Evolutionary conservation across 2,888 invertebrate species (phyloP), one percentile per base, ranked within the genome.

Genomic region (Maniola hyperantus): DNA sequence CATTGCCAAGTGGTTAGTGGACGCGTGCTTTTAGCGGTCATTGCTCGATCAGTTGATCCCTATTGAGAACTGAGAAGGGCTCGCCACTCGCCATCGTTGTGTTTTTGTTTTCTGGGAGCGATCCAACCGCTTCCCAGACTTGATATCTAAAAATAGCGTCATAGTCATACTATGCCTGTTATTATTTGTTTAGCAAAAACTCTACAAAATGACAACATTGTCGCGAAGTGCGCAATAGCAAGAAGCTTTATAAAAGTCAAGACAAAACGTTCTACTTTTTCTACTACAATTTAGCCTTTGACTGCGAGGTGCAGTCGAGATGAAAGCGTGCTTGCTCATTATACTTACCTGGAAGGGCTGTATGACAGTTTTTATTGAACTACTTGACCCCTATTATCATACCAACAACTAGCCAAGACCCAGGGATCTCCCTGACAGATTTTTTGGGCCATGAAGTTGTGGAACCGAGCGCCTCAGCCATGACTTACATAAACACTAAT

Each of bases 81-180:
- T 77, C 68, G 72, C 73, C 65, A 80, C 76, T 77, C 67, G 72
- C 73, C 65, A 66, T n/a, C n/a, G 62, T 69, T 71, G 70, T 74
- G 70, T 69, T 73, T 68, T 70, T 68, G 57, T 70, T 71, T 77
- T 76, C 79, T 84, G 84, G 84, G 79, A 70, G 78, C 73, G 71
- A 77, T 84, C 84, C 84, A 84, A 84, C 73, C 75, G 74, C 77
- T 80, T 78, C 78, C 77, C 77, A 77, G 76, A 77, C 68, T 73
- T 69, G 36, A 71, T 77, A 54, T 65, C 60, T 85, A 85, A 76
- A 81, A 77, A 76, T 81, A 83, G 79, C 59, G 26, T 44, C 34
- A 64, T 63, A 34, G 26, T 44, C 34, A 64, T 63, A 34, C n/a
- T 15, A 39, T 18, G 39, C 11, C 5, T 42, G 44, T 60, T 54